A percentile compares a stretch with the other conserved stretches of the same genome.
Evolutionary conservation across 2,888 invertebrate species (phyloP).

Genomic region (Nemotelus pantherinus): DNA sequence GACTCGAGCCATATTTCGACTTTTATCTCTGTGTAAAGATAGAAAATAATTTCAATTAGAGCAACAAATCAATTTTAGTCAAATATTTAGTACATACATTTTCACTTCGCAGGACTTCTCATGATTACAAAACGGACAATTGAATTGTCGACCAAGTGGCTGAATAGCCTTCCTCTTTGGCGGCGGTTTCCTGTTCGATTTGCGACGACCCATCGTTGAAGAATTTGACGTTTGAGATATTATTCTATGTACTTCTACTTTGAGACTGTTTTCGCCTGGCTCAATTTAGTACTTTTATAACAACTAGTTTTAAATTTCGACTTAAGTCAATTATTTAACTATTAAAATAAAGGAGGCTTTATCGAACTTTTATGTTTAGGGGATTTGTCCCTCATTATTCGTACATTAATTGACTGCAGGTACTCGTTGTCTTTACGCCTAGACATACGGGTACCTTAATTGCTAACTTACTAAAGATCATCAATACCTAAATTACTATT

Average conservation of each 20-base stretch:
- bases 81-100: slow-evolving; percentile 76
- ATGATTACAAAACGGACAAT: slow-evolving; percentile 99
- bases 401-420: no score
- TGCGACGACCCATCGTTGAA: slow-evolving; percentile 87
- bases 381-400: no score
- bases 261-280: no score
- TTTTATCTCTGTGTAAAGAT: slow-evolving; percentile 83
- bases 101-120: slow-evolving; percentile 99
- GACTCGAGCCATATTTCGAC: slow-evolving; percentile 92
- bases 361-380: no score
- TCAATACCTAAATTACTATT: no score
- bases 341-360: no score
- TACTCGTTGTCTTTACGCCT: no score
- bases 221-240: background rate
- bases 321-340: no score
- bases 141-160: slow-evolving; percentile 94
- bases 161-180: slow-evolving; percentile 91
- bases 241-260: slow-evolving; percentile 55
- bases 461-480: no score
- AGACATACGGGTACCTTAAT: no score
- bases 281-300: no score
- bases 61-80: background rate
- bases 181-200: slow-evolving; percentile 96
- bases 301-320: no score
- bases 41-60: background rate